Base-by-base conservation (phyloP, 2,797 vertebrate species). In the Mus minutoides region DNA sequence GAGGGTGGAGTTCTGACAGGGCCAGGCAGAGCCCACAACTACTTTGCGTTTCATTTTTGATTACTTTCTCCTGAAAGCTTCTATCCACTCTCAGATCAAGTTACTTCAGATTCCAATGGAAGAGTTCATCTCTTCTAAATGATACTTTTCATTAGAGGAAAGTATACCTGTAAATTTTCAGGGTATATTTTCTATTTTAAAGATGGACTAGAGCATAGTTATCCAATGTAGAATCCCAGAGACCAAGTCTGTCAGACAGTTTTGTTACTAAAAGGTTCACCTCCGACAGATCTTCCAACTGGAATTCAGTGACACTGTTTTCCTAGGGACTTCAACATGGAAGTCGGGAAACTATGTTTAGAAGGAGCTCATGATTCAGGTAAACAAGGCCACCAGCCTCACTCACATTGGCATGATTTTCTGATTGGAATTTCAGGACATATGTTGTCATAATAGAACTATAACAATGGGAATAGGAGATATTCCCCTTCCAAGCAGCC, bases 111-210 rank as follows among this genome's bases (percentile, higher is more conserved):
- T 84, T 13, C 54, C 14, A 77, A 60, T 1, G 5, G 31, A 88
- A 95, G 73, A 92, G 77, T 73, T 92, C 31, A 60, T 22, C 84
- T 92, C 80, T 94, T 84, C 79, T 89, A 94, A 37, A 73, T 83
- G 64, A 76, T 54, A 22, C 17, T 84, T 96, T 37, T 94, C 80
- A 92, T 21, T 77, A 3, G 37, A 73, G 54, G 21, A 84, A 56
- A 80, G 85, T 80, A 92, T 82, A 88, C 60, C 34, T 40, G 11
- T 69, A 37, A 87, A 77, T 4, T 46, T 94, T 52, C 17, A 64
- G 62, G 40, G 58, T 64, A 56, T 52, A 52, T 75, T 86, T 94
- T 87, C 10, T 13, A 82, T n/a, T 92, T 85, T 67, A 79, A 95
- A 80, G 34, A 21, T 69, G 17, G 17, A n/a, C 67, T 69, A 69